A percentile compares a stretch with the other conserved stretches of the same genome.
phyloP scores from a whole-genome alignment of 2,797 vertebrate genomes.

The Myioborus miniatus region DNA sequence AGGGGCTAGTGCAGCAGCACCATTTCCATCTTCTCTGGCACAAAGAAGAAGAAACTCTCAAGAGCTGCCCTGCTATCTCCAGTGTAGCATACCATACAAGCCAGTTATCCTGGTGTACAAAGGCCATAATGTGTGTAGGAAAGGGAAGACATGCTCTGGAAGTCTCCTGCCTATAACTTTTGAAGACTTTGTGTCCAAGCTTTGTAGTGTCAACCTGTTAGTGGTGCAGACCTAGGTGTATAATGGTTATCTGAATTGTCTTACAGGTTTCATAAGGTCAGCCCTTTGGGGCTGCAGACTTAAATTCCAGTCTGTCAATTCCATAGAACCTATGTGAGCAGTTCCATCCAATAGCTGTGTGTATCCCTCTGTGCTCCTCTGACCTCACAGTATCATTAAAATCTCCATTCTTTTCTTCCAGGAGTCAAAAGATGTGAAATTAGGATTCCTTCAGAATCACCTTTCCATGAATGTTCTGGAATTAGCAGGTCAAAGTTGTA shows the following conservation, averaged over 20 bases:
- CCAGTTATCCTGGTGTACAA: neutral
- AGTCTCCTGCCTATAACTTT: neutral
- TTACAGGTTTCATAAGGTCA: neutral
- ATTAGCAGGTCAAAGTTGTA: neutral
- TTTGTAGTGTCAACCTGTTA: neutral
- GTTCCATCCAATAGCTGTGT: neutral
- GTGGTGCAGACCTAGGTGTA: fast-evolving
- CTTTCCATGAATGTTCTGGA: neutral
- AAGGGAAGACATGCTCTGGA: neutral
- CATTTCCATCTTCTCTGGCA: neutral
- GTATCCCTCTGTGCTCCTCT: neutral
- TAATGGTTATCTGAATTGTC: neutral
- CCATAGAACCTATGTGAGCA: neutral
- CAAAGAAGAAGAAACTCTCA: neutral
- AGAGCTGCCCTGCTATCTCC: fast-evolving
- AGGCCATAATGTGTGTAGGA: neutral
- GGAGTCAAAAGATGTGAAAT: neutral
- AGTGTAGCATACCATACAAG: neutral
- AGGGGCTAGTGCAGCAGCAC: neutral
- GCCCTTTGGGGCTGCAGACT: neutral
- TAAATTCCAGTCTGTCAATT: neutral
- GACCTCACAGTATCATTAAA: neutral
- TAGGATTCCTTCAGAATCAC: neutral
- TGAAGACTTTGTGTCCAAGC: neutral
- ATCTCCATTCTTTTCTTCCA: neutral